Evolutionary conservation across 2,113 vertebrate species (phyloP).

Genomic region (Aramus guarauna): DNA sequence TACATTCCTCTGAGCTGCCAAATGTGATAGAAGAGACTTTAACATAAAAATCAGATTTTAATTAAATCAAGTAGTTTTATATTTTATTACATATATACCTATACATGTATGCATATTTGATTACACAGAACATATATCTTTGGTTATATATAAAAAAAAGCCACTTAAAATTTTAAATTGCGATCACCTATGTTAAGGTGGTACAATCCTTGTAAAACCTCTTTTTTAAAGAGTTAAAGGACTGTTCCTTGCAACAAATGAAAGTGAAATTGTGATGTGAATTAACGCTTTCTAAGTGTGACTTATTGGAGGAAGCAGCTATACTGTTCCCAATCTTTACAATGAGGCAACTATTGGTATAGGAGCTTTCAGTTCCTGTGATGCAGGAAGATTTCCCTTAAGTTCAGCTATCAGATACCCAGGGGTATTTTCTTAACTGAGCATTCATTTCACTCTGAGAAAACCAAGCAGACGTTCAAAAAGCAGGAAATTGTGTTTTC

Average conservation of each 20-base stretch:
- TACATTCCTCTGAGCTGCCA: neutral
- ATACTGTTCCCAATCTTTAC: neutral
- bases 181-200: neutral
- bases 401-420: neutral
- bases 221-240: neutral
- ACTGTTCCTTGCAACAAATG: neutral
- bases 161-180: neutral
- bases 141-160: neutral
- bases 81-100: neutral
- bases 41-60: neutral
- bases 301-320: neutral
- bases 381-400: neutral
- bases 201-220: neutral
- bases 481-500: neutral
- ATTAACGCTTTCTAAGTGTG: neutral
- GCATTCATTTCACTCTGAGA: neutral
- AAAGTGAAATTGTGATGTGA: neutral
- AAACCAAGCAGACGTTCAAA: neutral
- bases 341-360: neutral
- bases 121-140: neutral
- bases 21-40: neutral
- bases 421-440: neutral
- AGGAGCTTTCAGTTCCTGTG: neutral
- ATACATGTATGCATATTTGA: neutral
- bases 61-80: neutral